These are phyloP conservation scores for Trichosurus vulpecula DNA, from an alignment of 2,797 vertebrate species.

Conservation along the genomic window DNA sequence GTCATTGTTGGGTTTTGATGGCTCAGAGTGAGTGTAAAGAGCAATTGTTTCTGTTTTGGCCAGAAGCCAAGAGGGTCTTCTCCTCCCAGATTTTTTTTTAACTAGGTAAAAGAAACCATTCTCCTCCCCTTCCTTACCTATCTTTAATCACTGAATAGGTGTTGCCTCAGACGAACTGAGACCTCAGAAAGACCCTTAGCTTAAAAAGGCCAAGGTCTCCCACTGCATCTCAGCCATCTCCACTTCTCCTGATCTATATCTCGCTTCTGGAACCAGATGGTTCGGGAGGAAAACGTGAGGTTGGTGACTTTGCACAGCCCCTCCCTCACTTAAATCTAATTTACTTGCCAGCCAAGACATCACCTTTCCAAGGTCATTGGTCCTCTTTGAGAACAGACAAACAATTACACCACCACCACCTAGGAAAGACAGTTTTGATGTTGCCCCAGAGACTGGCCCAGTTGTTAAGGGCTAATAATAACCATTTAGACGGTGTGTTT, in stretches of 20 bases:
- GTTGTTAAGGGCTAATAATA: conserved; percentile 18
- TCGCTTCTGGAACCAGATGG: not conserved
- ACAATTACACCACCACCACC: not conserved
- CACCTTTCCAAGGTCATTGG: not conserved
- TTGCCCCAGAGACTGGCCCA: not conserved
- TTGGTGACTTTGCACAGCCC: not conserved
- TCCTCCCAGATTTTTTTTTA: not conserved
- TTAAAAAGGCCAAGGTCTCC: not conserved
- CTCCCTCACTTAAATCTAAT: not conserved
- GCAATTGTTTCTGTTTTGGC: not conserved
- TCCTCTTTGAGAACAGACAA: too few relatives aligned
- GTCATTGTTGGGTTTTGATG: not conserved
- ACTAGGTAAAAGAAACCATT: not conserved
- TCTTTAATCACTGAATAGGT: not conserved
- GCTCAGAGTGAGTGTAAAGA: not conserved
- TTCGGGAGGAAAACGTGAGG: not conserved
- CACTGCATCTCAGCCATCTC: not conserved
- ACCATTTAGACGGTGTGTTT: conserved; percentile 36
- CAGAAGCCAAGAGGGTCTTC: not conserved
- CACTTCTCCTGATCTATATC: not conserved
- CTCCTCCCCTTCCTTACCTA: not conserved
- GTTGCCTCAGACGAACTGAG: not conserved
- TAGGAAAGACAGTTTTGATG: conserved; percentile 2
- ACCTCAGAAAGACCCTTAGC: too few relatives aligned
- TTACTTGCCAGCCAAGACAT: not conserved